Evolutionary conservation across 2,888 invertebrate species (phyloP), one percentile per base, ranked within the genome.

Genomic region (Notodonta ziczac): DNA sequence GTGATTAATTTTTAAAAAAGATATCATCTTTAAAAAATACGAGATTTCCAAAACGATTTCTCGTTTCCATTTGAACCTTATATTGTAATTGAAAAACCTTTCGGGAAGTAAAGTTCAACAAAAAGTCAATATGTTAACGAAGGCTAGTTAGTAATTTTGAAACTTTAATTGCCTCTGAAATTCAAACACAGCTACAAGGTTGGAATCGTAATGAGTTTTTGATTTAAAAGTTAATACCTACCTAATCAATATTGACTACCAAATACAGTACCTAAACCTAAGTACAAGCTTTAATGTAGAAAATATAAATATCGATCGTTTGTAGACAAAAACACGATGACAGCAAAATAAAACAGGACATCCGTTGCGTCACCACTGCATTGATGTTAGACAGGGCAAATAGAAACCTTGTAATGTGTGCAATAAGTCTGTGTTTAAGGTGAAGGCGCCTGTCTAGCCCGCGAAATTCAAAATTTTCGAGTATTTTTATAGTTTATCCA

Each of bases 81-180:
- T 13, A 52, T 52, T 52, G 35, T 6, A 24, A 7, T 50, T 16
- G 16, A 10, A 52, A 35, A 32, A 10, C 52, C 32, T 35, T 52
- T 7, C 55, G 16, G 16, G n/a, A 55, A 40, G 14, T n/a, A 13
- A 55, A 55, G 55, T 55, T 55, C 5, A 14, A 55, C 40, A 55
- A n/a, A 55, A 55, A 55, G 35, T 55, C 8, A 10, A 8, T 10
- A 40, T 40, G 39, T 39, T 40, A 55, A 55, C 10, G 55, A 53
- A 55, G 40, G 8, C 55, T 55, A 40, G 55, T 55, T 14, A 40
- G 55, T n/a, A 40, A 55, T 55, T 55, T 55, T 9, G 16, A 14
- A 55, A 55, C 40, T 40, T 55, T 40, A 40, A 40, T 55, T 40
- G 9, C 40, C 55, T 14, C 39, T 40, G 40, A 55, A 55, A 13